These are phyloP conservation scores for Zaprionus obscuricornis DNA, from an alignment of 2,888 invertebrate species.

Conservation along the genomic window DNA sequence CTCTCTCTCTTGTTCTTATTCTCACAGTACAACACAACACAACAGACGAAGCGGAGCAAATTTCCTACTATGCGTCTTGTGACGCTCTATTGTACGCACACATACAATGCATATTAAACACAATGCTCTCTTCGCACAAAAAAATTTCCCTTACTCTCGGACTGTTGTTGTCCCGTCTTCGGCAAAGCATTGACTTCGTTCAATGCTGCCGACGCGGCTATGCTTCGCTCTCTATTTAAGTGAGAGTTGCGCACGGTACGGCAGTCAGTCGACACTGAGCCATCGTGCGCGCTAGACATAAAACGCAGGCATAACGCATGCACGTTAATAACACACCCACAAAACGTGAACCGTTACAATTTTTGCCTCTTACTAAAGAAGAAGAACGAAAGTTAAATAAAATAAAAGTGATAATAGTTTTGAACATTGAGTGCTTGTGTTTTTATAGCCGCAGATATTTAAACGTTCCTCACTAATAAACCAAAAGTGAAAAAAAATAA, in stretches of 20 bases:
- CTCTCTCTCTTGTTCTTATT: slow-evolving; percentile 1
- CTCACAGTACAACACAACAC: no score
- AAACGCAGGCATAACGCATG: slow-evolving; percentile 27
- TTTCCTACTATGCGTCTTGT: no score
- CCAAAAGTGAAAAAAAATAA: slow-evolving; percentile 7
- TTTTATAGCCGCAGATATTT: slow-evolving; percentile 42
- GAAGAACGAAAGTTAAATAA: neutral
- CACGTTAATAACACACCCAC: slow-evolving; percentile 12
- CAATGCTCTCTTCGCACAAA: no score
- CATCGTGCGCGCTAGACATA: slow-evolving; percentile 63
- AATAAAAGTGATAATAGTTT: slow-evolving; percentile 43
- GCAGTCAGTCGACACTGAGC: slow-evolving; percentile 75
- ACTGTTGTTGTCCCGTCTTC: no score
- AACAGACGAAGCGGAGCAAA: no score
- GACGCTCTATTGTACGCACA: no score
- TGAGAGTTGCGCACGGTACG: slow-evolving; percentile 74
- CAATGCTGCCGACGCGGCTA: no score
- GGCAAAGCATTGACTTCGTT: no score
- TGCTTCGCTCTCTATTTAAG: slow-evolving; percentile 59
- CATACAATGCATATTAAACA: no score
- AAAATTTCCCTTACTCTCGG: no score
- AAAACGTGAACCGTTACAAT: slow-evolving; percentile 48
- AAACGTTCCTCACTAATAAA: slow-evolving; percentile 37
- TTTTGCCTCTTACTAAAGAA: slow-evolving; percentile 11
- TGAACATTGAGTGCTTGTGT: slow-evolving; percentile 36